Conservation (phyloP, 2,888 invertebrate species). For the Napeogenes sylphis region DNA sequence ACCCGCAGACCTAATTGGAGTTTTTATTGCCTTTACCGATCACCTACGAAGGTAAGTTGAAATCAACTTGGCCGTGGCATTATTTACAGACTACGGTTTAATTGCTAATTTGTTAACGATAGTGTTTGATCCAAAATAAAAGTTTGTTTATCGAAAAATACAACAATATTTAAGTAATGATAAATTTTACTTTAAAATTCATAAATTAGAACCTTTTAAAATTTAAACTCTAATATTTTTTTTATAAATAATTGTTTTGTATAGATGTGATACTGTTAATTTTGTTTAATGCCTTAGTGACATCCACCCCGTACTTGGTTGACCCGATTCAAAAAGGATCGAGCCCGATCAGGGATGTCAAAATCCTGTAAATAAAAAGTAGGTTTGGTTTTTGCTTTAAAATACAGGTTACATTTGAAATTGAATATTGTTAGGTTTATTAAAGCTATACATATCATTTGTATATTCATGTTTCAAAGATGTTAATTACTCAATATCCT, state of each 20-base stretch:
- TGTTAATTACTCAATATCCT: not conserved
- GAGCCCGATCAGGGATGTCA: conserved; percentile 35
- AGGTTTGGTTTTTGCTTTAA: too few species aligned
- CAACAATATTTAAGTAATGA: too few species aligned
- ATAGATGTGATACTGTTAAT: conserved; percentile 29
- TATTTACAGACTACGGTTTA: not conserved
- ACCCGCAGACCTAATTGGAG: conserved; percentile 29
- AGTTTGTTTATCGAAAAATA: too few species aligned
- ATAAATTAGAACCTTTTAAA: too few species aligned
- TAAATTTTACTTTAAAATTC: too few species aligned
- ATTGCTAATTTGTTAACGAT: not conserved
- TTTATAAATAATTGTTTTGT: conserved; percentile 13
- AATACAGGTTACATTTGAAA: too few species aligned
- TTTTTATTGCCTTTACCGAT: conserved; percentile 30
- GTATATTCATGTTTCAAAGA: not conserved
- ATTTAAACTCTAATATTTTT: not conserved
- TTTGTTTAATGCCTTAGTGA: conserved; percentile 33
- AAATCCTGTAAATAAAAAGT: conserved; percentile 26
- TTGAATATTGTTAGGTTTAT: too few species aligned
- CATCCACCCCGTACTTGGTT: conserved; percentile 32
- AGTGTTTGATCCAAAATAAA: not conserved
- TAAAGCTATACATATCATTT: not conserved
- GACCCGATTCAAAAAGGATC: conserved; percentile 34
- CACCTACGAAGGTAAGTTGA: conserved; percentile 26
- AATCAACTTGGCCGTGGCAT: conserved; percentile 9